Evolutionary conservation across 1,140 invertebrate genomes (phyloP).

Genomic region (Cotesia chilonis): DNA sequence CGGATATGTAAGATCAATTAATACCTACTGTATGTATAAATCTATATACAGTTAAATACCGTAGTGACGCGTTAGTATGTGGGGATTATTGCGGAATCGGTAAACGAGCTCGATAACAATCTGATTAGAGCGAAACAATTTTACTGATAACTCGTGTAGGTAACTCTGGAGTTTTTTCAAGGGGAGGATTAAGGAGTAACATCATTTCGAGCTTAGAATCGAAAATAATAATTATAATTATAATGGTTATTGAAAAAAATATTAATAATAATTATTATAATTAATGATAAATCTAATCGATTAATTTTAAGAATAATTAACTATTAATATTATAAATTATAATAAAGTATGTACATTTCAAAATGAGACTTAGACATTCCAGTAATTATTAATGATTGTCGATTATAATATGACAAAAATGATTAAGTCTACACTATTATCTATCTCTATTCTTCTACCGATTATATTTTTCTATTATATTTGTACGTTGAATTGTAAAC

Average conservation of each 20-base stretch:
- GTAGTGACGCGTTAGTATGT: constrained; percentile 21
- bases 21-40: background rate
- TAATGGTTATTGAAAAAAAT: constrained; percentile 3
- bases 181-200: constrained; percentile 23
- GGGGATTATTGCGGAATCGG: constrained; percentile 17
- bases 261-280: too few relatives aligned
- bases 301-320: background rate
- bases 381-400: constrained; percentile 46
- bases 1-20: background rate
- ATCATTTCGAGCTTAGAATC: constrained; percentile 22
- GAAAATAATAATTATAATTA: background rate
- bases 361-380: constrained; percentile 43
- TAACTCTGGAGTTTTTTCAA: background rate
- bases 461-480: constrained; percentile 68
- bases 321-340: constrained; percentile 27
- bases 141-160: background rate
- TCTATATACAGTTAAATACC: background rate
- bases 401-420: constrained; percentile 41
- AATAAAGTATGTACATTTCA: constrained; percentile 39
- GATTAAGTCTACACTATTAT: constrained; percentile 62
- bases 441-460: constrained; percentile 67
- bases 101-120: constrained; percentile 18
- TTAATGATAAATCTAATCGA: background rate
- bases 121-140: constrained; percentile 2
- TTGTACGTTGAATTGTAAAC: constrained; percentile 66